phyloP scores from a whole-genome alignment of 1,140 invertebrate genomes.

The Tetragonula clypearis region DNA sequence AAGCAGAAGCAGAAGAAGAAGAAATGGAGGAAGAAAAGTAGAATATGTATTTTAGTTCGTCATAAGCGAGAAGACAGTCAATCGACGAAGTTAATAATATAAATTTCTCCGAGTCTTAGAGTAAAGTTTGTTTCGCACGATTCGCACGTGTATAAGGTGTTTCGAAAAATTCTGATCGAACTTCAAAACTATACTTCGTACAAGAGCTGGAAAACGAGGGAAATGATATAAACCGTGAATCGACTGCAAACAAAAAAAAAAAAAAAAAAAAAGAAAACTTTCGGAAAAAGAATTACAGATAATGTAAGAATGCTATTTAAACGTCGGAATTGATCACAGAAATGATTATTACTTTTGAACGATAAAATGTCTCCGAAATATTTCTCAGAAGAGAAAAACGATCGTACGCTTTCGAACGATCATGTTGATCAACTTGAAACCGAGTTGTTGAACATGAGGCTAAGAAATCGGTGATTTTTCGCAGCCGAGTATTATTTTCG shows the following conservation, averaged over 20 bases:
- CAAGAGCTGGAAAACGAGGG: background rate
- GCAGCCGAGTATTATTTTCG: background rate
- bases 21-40: background rate
- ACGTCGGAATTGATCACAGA: background rate
- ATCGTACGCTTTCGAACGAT: too few species aligned
- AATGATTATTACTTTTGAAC: too few species aligned
- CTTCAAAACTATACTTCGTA: too few species aligned
- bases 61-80: conserved; percentile 12
- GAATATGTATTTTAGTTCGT: conserved; percentile 17
- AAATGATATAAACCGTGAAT: background rate
- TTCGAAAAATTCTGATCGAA: background rate
- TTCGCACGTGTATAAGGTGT: background rate
- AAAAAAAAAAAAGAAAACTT: background rate
- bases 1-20: background rate
- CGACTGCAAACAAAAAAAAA: background rate
- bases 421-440: too few species aligned
- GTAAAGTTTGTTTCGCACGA: conserved; percentile 14
- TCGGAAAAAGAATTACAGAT: background rate
- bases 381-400: too few species aligned
- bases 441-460: too few species aligned
- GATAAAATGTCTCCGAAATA: too few species aligned
- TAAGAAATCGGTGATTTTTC: background rate
- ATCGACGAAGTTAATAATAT: conserved; percentile 10
- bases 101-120: conserved; percentile 18
- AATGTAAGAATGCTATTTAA: background rate